A percentile compares a stretch with the other conserved stretches of the same genome.
Evolutionary conservation across 2,113 vertebrate genomes (phyloP).

Genomic region (Pseudopodoces humilis): DNA sequence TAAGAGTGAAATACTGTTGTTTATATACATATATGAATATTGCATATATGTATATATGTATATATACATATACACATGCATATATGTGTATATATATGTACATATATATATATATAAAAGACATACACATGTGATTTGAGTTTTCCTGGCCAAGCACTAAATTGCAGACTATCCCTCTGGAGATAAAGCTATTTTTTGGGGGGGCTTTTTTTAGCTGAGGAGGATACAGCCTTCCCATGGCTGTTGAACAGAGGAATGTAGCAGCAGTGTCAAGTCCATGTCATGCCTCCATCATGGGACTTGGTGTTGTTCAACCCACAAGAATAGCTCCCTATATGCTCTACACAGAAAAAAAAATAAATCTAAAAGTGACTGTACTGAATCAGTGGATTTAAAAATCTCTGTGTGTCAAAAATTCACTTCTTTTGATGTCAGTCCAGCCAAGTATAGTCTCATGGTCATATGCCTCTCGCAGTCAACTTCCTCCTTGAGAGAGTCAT

Average conservation of each 20-base stretch:
- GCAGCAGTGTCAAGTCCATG: not conserved
- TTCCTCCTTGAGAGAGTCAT: constrained; percentile 10
- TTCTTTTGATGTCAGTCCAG: constrained; percentile 33
- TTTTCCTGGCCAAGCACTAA: not conserved
- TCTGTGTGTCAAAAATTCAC: not conserved
- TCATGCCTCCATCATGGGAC: constrained; percentile 37
- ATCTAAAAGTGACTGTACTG: not conserved
- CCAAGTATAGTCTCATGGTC: constrained; percentile 3
- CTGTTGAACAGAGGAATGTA: constrained; percentile 36
- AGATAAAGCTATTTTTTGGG: not conserved
- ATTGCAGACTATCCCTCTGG: not conserved
- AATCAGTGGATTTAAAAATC: constrained; percentile 1
- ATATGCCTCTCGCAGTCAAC: not conserved
- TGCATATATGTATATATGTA: not conserved
- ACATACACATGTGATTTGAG: not conserved
- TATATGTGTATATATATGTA: not conserved
- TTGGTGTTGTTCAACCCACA: not conserved
- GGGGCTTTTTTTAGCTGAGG: not conserved
- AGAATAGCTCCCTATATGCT: not conserved
- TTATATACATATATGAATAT: not conserved
- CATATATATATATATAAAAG: not conserved
- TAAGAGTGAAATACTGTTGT: not conserved
- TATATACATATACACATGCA: not conserved
- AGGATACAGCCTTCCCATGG: not conserved
- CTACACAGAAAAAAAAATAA: not conserved